Conservation (phyloP, 2,113 vertebrate species). For the Bubalus kerabau region DNA sequence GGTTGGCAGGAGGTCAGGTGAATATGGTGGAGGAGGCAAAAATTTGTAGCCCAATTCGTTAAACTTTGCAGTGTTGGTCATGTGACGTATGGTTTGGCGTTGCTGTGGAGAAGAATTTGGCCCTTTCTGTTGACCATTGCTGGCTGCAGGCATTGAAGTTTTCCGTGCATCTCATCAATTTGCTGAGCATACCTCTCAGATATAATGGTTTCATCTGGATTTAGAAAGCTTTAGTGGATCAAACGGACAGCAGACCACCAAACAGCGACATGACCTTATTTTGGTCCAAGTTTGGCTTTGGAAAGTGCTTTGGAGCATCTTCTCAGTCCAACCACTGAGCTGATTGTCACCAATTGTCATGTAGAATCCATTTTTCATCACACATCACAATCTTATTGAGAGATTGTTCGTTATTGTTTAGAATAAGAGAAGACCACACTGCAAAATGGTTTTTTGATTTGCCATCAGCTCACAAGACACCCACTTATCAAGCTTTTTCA, state of each 20-base stretch:
- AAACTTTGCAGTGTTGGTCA: not conserved
- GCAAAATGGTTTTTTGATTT: not conserved
- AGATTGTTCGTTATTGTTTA: not conserved
- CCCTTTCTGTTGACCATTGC: not conserved
- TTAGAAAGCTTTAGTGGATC: not conserved
- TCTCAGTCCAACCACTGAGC: not conserved
- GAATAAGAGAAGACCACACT: not conserved
- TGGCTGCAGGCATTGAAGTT: not conserved
- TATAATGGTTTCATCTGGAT: not conserved
- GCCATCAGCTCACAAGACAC: not conserved
- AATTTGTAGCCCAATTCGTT: not conserved
- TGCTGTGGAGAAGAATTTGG: not conserved
- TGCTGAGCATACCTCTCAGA: not conserved
- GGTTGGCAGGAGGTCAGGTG: not conserved
- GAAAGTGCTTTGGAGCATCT: not conserved
- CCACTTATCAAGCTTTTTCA: not conserved
- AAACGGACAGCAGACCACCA: not conserved
- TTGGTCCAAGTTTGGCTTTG: not conserved
- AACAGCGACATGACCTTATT: not conserved
- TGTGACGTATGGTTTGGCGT: rapidly evolving
- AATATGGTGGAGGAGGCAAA: not conserved
- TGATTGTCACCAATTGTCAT: not conserved
- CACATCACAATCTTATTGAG: not conserved
- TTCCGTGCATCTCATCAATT: not conserved
- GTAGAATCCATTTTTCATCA: not conserved